Base-by-base conservation (phyloP, 2,113 vertebrate species). In the Amphilophus citrinellus region DNA sequence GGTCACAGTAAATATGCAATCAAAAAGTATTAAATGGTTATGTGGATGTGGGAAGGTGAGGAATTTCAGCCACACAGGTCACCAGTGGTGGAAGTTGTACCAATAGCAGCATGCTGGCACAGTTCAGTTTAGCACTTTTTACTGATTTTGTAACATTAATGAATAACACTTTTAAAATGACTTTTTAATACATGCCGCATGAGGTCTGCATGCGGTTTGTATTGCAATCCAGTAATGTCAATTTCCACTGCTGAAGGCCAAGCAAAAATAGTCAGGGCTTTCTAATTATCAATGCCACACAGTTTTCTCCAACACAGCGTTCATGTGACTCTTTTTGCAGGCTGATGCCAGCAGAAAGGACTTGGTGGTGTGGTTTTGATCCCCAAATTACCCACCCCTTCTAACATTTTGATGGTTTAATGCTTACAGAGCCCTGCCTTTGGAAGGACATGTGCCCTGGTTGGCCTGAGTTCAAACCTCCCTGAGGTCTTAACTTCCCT, bases 391-490 rank as follows among this genome's bases (percentile, higher is more conserved):
- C 77, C 87, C 82, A 81, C 83, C 79, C 76, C 44, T 85, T 50
- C 61, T 87, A 86, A 86, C 76, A 88, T 89, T 89, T 91, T 89
- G 89, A 91, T 94, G 87, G 85, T 93, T 94, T 87, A 91, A 86
- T 92, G 88, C 89, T 86, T 77, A 75, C 32, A 47, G 84, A 89
- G 76, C 56, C 44, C 76, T 84, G 68, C 59, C 44, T 84, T 87
- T 86, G 78, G 87, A 89, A 86, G 83, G 62, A 89, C 83, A 87
- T 92, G 85, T 89, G 80, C 75, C 79, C 57, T 22, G 66, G 66
- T 77, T 92, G 89, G 86, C 84, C 80, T 32, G n/a, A 60, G 83
- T 84, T 91, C 88, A 91, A 90, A 57, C 84, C 53, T 85, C 75
- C 68, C 53, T 58, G 32, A 32, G 83, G 82, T 84, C 59, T 88